phyloP scores from a whole-genome alignment of 2,888 invertebrate species.

The Erynnis tages region DNA sequence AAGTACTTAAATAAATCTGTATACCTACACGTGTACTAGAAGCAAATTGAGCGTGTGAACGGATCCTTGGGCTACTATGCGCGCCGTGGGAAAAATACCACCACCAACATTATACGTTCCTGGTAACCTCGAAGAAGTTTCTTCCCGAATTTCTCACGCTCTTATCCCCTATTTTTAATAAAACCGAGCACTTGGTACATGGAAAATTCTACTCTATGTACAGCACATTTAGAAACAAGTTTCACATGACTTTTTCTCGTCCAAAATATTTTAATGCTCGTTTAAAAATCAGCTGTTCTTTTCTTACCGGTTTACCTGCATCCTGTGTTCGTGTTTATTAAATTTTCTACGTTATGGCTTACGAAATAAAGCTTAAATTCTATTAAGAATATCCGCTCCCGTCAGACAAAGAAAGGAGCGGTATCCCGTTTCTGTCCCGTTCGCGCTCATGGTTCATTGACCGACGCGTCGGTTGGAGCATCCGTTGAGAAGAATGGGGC shows the following conservation, averaged over 20 bases:
- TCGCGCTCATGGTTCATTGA: slow-evolving; percentile 62
- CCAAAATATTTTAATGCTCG: slow-evolving; percentile 38
- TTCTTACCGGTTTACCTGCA: slow-evolving; percentile 52
- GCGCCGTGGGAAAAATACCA: slow-evolving; percentile 58
- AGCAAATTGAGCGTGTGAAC: slow-evolving; percentile 43
- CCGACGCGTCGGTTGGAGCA: slow-evolving; percentile 44
- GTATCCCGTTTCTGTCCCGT: slow-evolving; percentile 66
- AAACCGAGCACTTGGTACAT: slow-evolving; percentile 43
- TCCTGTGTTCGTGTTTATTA: slow-evolving; percentile 33
- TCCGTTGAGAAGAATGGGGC: slow-evolving; percentile 55
- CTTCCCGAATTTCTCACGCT: slow-evolving; percentile 81
- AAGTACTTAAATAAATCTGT: no score
- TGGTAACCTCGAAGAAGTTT: slow-evolving; percentile 74
- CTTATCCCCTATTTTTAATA: slow-evolving; percentile 60
- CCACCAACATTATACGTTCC: slow-evolving; percentile 52
- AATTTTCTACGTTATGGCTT: slow-evolving; percentile 5
- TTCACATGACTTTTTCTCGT: slow-evolving; percentile 22
- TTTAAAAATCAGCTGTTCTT: slow-evolving; percentile 51
- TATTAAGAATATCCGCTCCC: neutral
- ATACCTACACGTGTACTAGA: neutral
- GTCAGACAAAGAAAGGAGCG: slow-evolving; percentile 41
- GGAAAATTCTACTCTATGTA: slow-evolving; percentile 36
- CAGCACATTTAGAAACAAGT: slow-evolving; percentile 34
- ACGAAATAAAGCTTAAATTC: slow-evolving; percentile 30
- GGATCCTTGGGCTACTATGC: slow-evolving; percentile 37